Conservation (phyloP, 2,888 invertebrate genomes). For the Temnothorax ravouxi region DNA sequence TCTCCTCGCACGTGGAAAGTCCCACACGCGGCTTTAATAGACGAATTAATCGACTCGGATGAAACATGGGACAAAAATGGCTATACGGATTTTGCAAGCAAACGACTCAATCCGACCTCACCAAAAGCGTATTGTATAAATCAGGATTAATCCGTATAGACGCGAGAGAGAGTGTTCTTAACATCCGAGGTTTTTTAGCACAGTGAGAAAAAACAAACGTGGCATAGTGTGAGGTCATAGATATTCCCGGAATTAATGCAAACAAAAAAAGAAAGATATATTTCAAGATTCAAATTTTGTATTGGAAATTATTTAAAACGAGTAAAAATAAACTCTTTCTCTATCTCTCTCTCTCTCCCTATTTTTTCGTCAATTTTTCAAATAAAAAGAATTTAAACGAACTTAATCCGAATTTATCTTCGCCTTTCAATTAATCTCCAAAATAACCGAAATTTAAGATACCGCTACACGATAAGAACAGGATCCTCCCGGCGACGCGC, state of each 20-base stretch:
- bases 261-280: background rate
- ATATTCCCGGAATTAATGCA: background rate
- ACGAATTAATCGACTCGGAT: slow-evolving; percentile 25
- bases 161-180: slow-evolving; percentile 67
- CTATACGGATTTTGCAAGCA: slow-evolving; percentile 51
- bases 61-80: slow-evolving; percentile 53
- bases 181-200: slow-evolving; percentile 16
- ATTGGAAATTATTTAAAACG: background rate
- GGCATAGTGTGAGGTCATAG: background rate
- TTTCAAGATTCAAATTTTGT: background rate
- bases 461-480: background rate
- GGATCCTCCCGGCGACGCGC: background rate
- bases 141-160: slow-evolving; percentile 57
- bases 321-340: background rate
- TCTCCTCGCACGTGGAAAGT: slow-evolving; percentile 47
- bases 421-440: background rate
- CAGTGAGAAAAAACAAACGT: slow-evolving; percentile 13
- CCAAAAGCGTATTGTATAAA: slow-evolving; percentile 29
- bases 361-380: background rate
- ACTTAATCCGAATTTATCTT: background rate
- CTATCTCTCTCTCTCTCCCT: background rate
- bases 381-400: background rate
- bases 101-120: slow-evolving; percentile 66
- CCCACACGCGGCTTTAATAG: slow-evolving; percentile 8
- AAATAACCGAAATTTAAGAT: slow-evolving; percentile 14